Conservation (phyloP, 2,113 vertebrate genomes). For the Spheniscus mendiculus region DNA sequence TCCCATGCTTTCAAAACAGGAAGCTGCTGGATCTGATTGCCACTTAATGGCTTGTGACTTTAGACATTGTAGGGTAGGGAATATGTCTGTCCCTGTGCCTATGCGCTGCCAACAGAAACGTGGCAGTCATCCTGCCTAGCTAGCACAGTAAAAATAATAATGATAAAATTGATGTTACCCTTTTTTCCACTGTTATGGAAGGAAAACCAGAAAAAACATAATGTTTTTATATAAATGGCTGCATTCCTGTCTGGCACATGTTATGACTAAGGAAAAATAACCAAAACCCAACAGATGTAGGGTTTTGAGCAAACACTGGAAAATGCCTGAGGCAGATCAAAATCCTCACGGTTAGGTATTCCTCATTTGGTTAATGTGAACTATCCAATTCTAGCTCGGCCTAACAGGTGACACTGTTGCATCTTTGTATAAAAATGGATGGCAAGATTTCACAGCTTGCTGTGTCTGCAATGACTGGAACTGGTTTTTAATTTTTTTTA, state of each 20-base stretch:
- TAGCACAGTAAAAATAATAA: not conserved
- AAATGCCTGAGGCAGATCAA: not conserved
- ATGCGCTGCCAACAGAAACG: not conserved
- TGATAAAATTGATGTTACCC: not conserved
- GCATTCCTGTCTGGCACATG: not conserved
- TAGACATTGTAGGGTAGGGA: not conserved
- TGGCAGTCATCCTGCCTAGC: not conserved
- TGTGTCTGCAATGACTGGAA: not conserved
- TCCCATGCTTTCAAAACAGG: not conserved
- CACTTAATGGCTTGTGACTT: not conserved
- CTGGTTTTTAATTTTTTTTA: rapidly evolving
- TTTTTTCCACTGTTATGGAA: not conserved
- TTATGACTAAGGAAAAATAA: not conserved
- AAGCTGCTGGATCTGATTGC: not conserved
- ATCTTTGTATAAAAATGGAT: not conserved
- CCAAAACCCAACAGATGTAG: not conserved
- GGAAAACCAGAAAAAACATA: not conserved
- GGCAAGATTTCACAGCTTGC: not conserved
- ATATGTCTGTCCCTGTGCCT: not conserved
- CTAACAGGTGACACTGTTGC: not conserved
- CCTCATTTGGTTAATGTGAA: not conserved
- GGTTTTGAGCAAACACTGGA: not conserved
- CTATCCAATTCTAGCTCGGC: not conserved
- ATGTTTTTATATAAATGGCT: not conserved
- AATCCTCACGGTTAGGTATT: not conserved